phyloP scores from a whole-genome alignment of 2,797 vertebrate genomes.

The Macrochelys suwanniensis region DNA sequence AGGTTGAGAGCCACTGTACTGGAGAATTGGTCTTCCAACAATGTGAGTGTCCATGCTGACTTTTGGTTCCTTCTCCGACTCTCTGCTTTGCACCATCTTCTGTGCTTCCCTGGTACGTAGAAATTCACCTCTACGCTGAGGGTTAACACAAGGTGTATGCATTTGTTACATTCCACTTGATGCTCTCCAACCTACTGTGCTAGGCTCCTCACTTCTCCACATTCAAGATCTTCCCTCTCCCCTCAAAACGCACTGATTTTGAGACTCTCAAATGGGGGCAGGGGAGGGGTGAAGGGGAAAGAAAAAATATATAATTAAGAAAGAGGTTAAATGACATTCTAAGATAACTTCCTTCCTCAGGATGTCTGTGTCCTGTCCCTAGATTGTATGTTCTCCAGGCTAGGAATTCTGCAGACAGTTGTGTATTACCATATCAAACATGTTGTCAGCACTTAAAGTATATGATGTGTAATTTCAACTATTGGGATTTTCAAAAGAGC shows the following conservation, averaged over 20 bases:
- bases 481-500: not conserved
- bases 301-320: not conserved
- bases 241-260: not conserved
- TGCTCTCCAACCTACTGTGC: not conserved
- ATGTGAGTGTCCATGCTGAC: no score
- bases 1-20: not conserved
- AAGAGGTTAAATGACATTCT: not conserved
- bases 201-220: not conserved
- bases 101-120: not conserved
- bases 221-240: not conserved
- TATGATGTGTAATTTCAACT: no score
- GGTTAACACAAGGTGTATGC: not conserved
- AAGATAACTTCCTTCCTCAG: not conserved
- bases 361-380: not conserved
- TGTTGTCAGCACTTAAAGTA: not conserved
- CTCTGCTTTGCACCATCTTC: not conserved
- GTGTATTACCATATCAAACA: not conserved
- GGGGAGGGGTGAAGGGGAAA: no score
- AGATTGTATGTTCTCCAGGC: not conserved
- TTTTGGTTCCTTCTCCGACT: accelerated
- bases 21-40: not conserved
- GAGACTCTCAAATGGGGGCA: not conserved
- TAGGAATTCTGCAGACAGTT: not conserved
- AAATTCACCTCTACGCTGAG: accelerated
- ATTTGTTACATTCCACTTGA: not conserved